Percentiles rank a stretch among this genome's conserved stretches.
Evolutionary conservation across 2,797 vertebrate genomes (phyloP).

Genomic region (Melopsittacus undulatus): DNA sequence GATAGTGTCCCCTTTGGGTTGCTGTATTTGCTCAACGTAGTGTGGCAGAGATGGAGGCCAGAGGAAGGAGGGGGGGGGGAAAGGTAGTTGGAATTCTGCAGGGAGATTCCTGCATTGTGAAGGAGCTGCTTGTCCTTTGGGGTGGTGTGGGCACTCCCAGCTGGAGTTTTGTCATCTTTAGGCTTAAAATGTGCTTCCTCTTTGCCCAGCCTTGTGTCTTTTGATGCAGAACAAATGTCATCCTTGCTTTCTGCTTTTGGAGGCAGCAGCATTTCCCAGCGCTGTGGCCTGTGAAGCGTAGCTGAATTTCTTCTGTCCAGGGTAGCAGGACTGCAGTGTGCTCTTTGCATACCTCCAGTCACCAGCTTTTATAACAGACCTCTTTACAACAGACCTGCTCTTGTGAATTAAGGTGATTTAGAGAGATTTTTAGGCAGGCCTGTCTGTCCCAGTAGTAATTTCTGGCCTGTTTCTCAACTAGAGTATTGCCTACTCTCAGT

Average conservation of each 20-base stretch:
- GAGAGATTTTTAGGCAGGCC: rapidly evolving
- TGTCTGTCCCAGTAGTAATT: rapidly evolving
- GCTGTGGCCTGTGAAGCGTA: background rate
- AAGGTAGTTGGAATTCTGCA: background rate
- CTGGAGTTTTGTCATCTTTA: background rate
- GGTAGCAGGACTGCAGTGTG: background rate
- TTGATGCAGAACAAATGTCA: background rate
- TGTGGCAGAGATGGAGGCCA: conserved; percentile 37
- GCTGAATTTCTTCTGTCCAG: background rate
- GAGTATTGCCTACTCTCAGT: rapidly evolving
- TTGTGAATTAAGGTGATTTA: rapidly evolving
- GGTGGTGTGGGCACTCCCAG: background rate
- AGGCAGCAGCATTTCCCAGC: background rate
- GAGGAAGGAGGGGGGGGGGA: background rate
- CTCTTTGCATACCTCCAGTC: background rate
- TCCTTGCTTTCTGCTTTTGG: background rate
- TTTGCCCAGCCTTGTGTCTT: background rate
- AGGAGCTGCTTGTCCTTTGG: background rate
- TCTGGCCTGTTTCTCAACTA: background rate
- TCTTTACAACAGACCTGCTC: background rate
- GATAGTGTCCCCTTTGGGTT: background rate
- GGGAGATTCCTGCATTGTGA: conserved; percentile 53
- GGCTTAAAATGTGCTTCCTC: background rate
- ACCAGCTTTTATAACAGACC: background rate
- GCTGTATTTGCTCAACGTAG: background rate